Evolutionary conservation across 2,113 vertebrate genomes (phyloP), one percentile per base, ranked within the genome.

Genomic region (Mohoua ochrocephala): DNA sequence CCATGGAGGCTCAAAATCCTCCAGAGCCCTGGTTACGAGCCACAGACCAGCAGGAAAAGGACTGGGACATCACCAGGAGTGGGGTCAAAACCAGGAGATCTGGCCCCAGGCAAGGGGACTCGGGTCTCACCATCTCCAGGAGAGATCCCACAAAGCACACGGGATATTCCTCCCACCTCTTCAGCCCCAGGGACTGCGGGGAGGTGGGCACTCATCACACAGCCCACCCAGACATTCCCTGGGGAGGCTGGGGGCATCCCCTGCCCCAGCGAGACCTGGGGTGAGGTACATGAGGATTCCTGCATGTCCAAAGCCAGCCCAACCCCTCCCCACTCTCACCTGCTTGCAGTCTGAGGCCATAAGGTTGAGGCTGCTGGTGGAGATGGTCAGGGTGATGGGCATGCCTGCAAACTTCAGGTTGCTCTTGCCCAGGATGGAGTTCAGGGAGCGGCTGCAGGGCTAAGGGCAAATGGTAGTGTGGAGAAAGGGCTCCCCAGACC

Each of bases 321-420:
- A 65, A n/a, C 11, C 33, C 61, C 9, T 27, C 49, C 15, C 19
- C 1, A 4, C 39, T 44, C 64, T 97, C 83, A 99, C 99, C 99
- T 99, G 99, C 96, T 99, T 99, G 97, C 99, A 99, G 98, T 99
- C 99, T 3, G 99, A 98, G 3, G 99, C 99, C 99, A 99, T 99
- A 95, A 99, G 99, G 97, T 99, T 99, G 95, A 99, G 99, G 97
- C 99, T 99, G 98, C 99, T 99, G 97, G 99, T 99, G 11, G 99
- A 99, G 87, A 99, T 98, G n/a, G 99, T 99, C 64, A 99, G 98
- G 82, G 98, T 99, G 98, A 99, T 99, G 82, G 99, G 98, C 99
- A 99, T 99, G 35, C 99, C 99, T 4, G 99, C 99, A 57, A 99
- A 99, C 97, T 99, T 99, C 93, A 99, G 98, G 98, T 99, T 99